Conservation (phyloP, 35 echinoderm and acorn worm genomes). For the Eucidaris tribuloides region DNA sequence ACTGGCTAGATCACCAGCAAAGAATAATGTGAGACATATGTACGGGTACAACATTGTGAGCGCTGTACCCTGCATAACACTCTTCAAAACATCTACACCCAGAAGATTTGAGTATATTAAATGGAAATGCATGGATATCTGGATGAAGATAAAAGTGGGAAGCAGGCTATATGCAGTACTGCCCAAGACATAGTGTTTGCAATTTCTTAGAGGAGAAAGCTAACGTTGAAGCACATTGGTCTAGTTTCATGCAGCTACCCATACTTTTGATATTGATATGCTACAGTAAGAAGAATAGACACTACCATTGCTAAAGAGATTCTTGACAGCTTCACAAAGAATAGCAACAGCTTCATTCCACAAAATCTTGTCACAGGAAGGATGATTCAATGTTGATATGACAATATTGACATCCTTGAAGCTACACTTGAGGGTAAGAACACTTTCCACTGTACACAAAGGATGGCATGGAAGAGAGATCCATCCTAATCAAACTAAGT, state of each 20-base stretch:
- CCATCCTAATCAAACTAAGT: not conserved
- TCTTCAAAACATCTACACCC: too few species aligned
- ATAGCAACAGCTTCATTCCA: conserved; percentile 28
- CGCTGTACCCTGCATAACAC: too few species aligned
- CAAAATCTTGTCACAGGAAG: conserved; percentile 2
- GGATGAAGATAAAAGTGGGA: not conserved
- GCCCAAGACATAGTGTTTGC: not conserved
- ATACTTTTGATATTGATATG: not conserved
- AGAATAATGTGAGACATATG: too few species aligned
- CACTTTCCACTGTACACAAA: conserved; percentile 42
- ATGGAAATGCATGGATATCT: too few species aligned
- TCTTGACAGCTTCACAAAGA: conserved; percentile 7
- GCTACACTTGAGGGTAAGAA: conserved; percentile 41
- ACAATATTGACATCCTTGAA: conserved; percentile 47
- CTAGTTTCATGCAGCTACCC: not conserved
- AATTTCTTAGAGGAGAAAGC: not conserved
- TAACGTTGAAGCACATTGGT: conserved; percentile 8
- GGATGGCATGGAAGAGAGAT: conserved; percentile 36
- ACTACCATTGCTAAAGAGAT: conserved; percentile 9
- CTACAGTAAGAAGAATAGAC: not conserved
- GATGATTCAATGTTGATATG: conserved; percentile 20
- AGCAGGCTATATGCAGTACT: conserved; percentile 12
- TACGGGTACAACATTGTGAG: too few species aligned
- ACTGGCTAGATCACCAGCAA: too few species aligned
- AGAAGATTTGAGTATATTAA: too few species aligned